These are phyloP conservation scores for Marmota monax DNA, from an alignment of 2,113 vertebrate genomes.

Conservation along the genomic window DNA sequence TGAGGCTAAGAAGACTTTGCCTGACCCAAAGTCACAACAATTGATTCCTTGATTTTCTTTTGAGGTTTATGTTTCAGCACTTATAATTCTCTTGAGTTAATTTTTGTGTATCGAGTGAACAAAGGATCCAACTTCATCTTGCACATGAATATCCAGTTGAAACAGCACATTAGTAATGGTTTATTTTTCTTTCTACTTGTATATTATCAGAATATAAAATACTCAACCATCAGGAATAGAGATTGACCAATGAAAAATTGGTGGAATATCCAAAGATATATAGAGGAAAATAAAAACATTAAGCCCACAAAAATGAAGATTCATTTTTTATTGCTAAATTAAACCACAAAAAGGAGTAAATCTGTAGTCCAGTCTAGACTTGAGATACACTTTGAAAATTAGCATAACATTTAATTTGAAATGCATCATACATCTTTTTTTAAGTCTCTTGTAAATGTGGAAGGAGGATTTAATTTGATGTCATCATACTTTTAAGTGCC, in stretches of 20 bases:
- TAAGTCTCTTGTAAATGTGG: neutral
- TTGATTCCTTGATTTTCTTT: neutral
- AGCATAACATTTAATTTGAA: slow-evolving; percentile 40
- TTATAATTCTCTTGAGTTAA: neutral
- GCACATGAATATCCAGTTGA: neutral
- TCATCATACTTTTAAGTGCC: neutral
- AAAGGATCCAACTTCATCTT: neutral
- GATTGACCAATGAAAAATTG: neutral
- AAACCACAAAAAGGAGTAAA: slow-evolving; percentile 11
- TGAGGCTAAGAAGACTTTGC: neutral
- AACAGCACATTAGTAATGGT: neutral
- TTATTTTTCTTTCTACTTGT: neutral
- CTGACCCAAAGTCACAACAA: neutral
- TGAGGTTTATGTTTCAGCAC: neutral
- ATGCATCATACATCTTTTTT: neutral
- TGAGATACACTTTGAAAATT: neutral
- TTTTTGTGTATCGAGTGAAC: neutral
- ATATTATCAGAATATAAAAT: neutral
- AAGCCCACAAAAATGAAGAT: neutral
- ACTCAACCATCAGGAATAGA: neutral
- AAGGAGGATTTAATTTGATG: neutral
- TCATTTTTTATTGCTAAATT: slow-evolving; percentile 18
- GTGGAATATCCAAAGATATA: neutral
- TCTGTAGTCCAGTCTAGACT: neutral
- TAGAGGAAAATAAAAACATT: slow-evolving; percentile 1